phyloP scores from a whole-genome alignment of 2,797 vertebrate species.

The Coreius guichenoti region DNA sequence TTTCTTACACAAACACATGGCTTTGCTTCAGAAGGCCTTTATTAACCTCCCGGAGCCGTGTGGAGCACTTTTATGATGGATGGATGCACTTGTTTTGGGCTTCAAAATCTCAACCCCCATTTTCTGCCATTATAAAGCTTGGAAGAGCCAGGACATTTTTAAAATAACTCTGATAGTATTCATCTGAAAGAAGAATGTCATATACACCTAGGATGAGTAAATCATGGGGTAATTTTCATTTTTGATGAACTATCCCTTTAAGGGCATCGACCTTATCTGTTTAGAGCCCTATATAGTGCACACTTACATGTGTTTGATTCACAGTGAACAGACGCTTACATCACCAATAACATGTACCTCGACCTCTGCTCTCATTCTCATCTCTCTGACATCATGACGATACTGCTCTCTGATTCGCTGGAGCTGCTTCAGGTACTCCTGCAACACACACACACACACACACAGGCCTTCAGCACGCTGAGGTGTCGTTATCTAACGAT shows the following conservation, averaged over 20 bases:
- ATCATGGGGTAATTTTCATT: too few relatives aligned
- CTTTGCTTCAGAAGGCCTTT: too few relatives aligned
- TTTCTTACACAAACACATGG: too few relatives aligned
- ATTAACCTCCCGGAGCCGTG: too few relatives aligned
- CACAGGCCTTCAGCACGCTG: neutral
- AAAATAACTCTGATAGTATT: too few relatives aligned
- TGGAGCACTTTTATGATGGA: too few relatives aligned
- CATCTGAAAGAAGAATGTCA: too few relatives aligned
- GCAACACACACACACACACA: constrained; percentile 22
- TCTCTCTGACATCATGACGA: constrained; percentile 79
- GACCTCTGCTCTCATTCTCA: constrained; percentile 76
- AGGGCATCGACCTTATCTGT: neutral
- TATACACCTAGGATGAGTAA: too few relatives aligned
- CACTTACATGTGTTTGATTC: neutral
- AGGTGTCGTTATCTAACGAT: neutral
- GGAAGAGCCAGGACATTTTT: too few relatives aligned
- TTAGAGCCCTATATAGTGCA: neutral
- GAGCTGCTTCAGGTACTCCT: constrained; percentile 89
- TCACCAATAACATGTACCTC: constrained; percentile 63
- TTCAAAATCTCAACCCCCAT: too few relatives aligned
- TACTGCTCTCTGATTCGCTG: constrained; percentile 87
- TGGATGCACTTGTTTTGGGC: too few relatives aligned
- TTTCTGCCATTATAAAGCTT: too few relatives aligned
- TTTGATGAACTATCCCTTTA: neutral
- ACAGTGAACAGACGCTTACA: neutral